Percentiles rank a stretch among this genome's conserved stretches.
phyloP scores from a whole-genome alignment of 2,113 vertebrate genomes.

The Tor tambroides region DNA sequence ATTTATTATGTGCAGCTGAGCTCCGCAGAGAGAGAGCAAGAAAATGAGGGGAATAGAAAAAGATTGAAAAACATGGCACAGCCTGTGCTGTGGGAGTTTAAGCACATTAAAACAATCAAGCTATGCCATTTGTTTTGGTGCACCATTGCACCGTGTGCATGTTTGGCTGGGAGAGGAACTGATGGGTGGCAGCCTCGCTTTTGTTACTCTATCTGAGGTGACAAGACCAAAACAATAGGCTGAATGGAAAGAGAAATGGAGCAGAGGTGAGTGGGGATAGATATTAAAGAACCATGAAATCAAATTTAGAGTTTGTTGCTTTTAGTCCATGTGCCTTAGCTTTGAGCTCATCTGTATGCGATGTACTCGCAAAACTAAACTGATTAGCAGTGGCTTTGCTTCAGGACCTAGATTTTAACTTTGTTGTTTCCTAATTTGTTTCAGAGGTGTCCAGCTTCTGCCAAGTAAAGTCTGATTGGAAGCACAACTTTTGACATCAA shows the following conservation, averaged over 20 bases:
- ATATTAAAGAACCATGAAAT: not conserved
- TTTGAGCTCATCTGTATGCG: not conserved
- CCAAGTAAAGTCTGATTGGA: conserved; percentile 1
- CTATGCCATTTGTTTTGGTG: conserved; percentile 39
- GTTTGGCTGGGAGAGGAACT: conserved; percentile 7
- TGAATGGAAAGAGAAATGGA: not conserved
- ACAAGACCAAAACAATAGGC: not conserved
- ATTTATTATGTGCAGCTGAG: conserved; percentile 43
- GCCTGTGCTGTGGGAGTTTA: conserved; percentile 46
- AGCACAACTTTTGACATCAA: not conserved
- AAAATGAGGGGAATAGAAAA: conserved; percentile 3
- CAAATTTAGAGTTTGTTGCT: not conserved
- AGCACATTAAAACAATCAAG: conserved; percentile 53
- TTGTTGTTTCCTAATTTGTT: not conserved
- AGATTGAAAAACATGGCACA: conserved; percentile 32
- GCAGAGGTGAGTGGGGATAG: not conserved
- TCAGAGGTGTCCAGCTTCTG: not conserved
- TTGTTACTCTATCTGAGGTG: conserved; percentile 6
- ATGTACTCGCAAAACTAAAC: not conserved
- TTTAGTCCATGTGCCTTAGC: not conserved
- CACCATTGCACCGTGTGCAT: not conserved
- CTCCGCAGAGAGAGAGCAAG: conserved; percentile 5
- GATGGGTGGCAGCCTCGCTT: conserved; percentile 20
- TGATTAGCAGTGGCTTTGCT: not conserved
- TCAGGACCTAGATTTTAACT: not conserved